A percentile compares a stretch with the other conserved stretches of the same genome.
These are phyloP conservation scores for Selene dorsalis DNA, from an alignment of 2,797 vertebrate genomes.

Conservation along the genomic window DNA sequence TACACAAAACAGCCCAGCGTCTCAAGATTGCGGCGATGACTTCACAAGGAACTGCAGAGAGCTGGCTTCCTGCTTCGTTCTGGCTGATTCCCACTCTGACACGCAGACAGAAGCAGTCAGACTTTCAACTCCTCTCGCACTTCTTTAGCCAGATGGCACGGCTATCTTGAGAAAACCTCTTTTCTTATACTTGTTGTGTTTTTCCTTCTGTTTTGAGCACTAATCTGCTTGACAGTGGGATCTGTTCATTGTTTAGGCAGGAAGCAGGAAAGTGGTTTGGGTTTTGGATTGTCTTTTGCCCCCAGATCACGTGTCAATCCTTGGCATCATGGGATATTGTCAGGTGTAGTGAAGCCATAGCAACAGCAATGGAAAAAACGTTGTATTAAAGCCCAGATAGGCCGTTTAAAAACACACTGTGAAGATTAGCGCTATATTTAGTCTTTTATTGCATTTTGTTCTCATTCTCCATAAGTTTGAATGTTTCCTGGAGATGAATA, in stretches of 20 bases:
- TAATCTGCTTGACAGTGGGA: neutral
- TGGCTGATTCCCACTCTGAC: conserved; percentile 73
- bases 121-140: conserved; percentile 29
- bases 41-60: conserved; percentile 69
- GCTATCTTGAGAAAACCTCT: conserved; percentile 18
- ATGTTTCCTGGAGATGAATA: neutral
- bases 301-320: neutral
- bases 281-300: neutral
- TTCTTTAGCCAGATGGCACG: conserved; percentile 33
- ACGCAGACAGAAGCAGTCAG: conserved; percentile 69
- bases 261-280: too few species aligned
- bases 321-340: conserved; percentile 11
- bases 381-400: neutral
- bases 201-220: conserved; percentile 16
- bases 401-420: neutral
- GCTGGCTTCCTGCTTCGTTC: conserved; percentile 68
- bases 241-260: too few species aligned
- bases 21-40: conserved; percentile 68
- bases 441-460: neutral
- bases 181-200: neutral
- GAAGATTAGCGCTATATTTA: neutral
- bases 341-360: neutral
- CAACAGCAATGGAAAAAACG: neutral
- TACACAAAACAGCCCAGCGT: conserved; percentile 29
- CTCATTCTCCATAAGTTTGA: too few species aligned